Evolutionary conservation across 2,888 invertebrate species (phyloP), one percentile per base, ranked within the genome.

Genomic region (Rotaria macrura): DNA sequence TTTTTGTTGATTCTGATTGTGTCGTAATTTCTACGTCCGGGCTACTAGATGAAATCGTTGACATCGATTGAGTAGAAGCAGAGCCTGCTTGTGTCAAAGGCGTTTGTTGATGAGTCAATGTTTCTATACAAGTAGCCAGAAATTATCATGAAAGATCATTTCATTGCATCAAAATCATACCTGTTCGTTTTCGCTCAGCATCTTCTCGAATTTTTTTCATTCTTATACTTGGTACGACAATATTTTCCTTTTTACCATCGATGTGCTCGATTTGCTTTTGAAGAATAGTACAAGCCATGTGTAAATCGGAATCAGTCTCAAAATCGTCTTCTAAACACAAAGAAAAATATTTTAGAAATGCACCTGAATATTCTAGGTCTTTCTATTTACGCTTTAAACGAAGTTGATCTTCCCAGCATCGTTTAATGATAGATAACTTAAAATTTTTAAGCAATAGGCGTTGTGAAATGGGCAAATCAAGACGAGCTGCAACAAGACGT

Each of bases 381-480:
- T n/a, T n/a, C n/a, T n/a, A n/a, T 14, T 43, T 79, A 79, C 79
- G 79, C n/a, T 79, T 79, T 12, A 79, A 4, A 9, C 79, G 79
- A n/a, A 79, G 43, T 79, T 79, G 79, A 79, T 79, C 79, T 79
- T 79, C 79, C 79, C 40, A 79, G 25, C 79, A 79, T 3, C 79
- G 79, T 79, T 79, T 79, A n/a, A 79, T 79, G 3, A 79, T 79
- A 43, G 79, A 79, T 43, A 79, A n/a, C 43, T 79, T 79, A n/a
- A 79, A 43, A 6, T 43, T 17, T 79, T 43, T 43, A 65, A 2
- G 14, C n/a, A 79, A 79, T 40, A 79, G 43, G n/a, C 79, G 43
- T 79, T 79, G 40, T n/a, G 79, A 40, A 25, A 40, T 43, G 3
- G 79, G 79, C n/a, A 79, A 6, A 43, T 79, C 79, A 2, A 79